Percentiles rank a stretch among this genome's conserved stretches.
phyloP scores from a whole-genome alignment of 2,797 vertebrate species.

The Mormyrus hasselquistii region DNA sequence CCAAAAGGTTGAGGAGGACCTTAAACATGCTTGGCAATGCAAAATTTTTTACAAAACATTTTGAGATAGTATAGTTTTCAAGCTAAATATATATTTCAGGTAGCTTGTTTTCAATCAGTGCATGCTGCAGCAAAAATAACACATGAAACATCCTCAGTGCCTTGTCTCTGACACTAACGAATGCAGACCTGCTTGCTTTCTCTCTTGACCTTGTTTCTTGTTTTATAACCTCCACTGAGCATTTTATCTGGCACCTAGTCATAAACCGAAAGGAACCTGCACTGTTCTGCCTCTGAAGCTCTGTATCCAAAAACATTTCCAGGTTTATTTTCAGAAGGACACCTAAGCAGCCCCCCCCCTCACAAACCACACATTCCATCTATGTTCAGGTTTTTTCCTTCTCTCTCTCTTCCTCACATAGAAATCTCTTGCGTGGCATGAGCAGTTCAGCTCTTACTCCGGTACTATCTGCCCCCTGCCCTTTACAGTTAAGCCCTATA shows the following conservation, averaged over 20 bases:
- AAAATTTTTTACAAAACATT: not conserved
- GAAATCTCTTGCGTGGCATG: not conserved
- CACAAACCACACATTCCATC: not conserved
- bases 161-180: not conserved
- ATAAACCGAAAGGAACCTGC: not conserved
- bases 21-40: not conserved
- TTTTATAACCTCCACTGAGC: not conserved
- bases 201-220: conserved; percentile 6
- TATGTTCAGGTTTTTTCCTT: not conserved
- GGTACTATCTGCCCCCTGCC: not conserved
- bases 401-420: not conserved
- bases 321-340: conserved; percentile 11
- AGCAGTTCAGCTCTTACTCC: not conserved
- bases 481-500: not conserved
- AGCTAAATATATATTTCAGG: not conserved
- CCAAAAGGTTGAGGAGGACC: not conserved
- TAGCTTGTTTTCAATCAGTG: not conserved
- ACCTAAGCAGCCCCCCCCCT: not conserved
- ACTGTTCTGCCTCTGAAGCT: not conserved
- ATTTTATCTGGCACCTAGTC: not conserved
- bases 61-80: not conserved
- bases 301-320: not conserved
- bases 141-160: not conserved
- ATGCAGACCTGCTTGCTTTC: not conserved
- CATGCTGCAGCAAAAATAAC: not conserved